phyloP scores from a whole-genome alignment of 2,113 vertebrate genomes.

The Pollachius pollachius region DNA sequence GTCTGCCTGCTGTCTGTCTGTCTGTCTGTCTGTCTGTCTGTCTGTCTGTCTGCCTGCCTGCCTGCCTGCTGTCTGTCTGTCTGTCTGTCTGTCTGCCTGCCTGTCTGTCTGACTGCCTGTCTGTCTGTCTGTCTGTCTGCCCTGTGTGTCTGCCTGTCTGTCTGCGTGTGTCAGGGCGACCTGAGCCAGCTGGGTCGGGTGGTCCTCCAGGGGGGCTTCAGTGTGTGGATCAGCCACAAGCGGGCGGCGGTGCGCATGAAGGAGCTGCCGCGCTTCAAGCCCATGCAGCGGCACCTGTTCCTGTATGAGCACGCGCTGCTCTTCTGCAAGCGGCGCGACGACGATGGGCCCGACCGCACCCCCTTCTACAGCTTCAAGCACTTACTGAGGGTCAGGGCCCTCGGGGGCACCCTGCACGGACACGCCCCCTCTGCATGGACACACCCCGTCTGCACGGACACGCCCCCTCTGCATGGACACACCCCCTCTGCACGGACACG shows the following conservation, averaged over 20 bases:
- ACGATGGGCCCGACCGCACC: constrained; percentile 80
- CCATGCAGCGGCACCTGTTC: constrained; percentile 96
- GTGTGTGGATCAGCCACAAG: constrained; percentile 90
- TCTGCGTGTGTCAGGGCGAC: constrained; percentile 78
- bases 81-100: too few relatives aligned
- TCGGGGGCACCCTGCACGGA: background rate
- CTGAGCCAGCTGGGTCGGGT: constrained; percentile 88
- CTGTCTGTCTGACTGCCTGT: too few relatives aligned
- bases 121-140: too few relatives aligned
- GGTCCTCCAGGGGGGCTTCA: constrained; percentile 91
- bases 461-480: too few relatives aligned
- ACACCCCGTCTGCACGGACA: background rate
- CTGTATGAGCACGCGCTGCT: constrained; percentile 91
- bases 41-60: too few relatives aligned
- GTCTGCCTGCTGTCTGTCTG: too few relatives aligned
- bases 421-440: background rate
- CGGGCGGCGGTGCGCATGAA: constrained; percentile 93
- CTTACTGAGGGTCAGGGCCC: constrained; percentile 83
- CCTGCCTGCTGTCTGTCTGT: too few relatives aligned
- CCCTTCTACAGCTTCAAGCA: constrained; percentile 96
- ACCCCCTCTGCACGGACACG: too few relatives aligned
- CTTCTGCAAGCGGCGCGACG: constrained; percentile 93
- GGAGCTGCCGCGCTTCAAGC: constrained; percentile 95
- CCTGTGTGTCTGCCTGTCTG: constrained; percentile 1
- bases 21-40: too few relatives aligned